A percentile compares a stretch with the other conserved stretches of the same genome.
These are phyloP conservation scores for Nerophis lumbriciformis DNA, from an alignment of 2,113 vertebrate species.

Conservation along the genomic window DNA sequence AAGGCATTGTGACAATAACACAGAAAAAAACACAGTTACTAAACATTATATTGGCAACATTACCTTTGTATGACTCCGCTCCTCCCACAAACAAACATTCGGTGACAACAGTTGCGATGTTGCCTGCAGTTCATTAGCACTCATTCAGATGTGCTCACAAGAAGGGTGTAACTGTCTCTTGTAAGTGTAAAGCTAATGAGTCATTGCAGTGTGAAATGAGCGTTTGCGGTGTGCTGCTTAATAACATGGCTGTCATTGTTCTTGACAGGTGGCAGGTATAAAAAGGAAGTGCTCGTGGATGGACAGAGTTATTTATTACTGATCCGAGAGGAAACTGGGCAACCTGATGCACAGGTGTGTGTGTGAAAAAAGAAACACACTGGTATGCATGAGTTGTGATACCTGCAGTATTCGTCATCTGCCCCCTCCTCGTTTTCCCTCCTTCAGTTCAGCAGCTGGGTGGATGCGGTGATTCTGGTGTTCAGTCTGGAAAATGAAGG, in stretches of 20 bases:
- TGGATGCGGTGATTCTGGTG: conserved; percentile 89
- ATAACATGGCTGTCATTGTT: conserved; percentile 16
- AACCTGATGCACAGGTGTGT: conserved; percentile 83
- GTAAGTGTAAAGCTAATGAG: background rate
- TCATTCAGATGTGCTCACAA: background rate
- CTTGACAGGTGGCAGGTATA: conserved; percentile 83
- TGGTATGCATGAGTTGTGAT: background rate
- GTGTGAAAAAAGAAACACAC: background rate
- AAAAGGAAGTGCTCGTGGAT: conserved; percentile 89
- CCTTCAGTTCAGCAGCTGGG: conserved; percentile 88
- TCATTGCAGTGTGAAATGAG: background rate
- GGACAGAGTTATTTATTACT: conserved; percentile 89
- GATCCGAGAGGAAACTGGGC: conserved; percentile 85
- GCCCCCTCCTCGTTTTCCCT: background rate
- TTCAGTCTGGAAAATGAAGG: conserved; percentile 94
- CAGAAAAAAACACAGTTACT: too few relatives aligned
- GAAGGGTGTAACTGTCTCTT: background rate
- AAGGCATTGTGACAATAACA: too few relatives aligned
- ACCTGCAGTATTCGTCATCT: background rate
- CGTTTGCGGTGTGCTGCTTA: background rate
- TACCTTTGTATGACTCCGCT: too few relatives aligned
- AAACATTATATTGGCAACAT: too few relatives aligned
- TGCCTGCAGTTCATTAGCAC: too few relatives aligned
- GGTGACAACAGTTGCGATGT: too few relatives aligned
- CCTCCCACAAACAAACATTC: too few relatives aligned